Conservation (phyloP, 2,113 vertebrate genomes). For the Embiotoca jacksoni region DNA sequence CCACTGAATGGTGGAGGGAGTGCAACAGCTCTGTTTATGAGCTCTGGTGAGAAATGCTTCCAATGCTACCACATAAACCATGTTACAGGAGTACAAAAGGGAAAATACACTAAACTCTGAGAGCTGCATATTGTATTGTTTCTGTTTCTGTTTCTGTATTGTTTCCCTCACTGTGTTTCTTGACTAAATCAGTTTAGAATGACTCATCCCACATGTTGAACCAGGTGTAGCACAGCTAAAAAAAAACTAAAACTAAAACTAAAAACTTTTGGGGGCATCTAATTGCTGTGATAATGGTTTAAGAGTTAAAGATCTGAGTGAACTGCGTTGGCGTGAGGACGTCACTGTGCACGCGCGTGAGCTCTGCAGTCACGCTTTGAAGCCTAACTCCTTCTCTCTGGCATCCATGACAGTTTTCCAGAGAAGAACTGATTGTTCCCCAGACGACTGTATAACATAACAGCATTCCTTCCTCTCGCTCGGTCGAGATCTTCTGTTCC, state of each 20-base stretch:
- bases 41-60: slow-evolving; percentile 20
- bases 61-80: slow-evolving; percentile 1
- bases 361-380: slow-evolving; percentile 34
- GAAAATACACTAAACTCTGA: background rate
- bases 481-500: slow-evolving; percentile 81
- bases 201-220: slow-evolving; percentile 8
- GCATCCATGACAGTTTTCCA: slow-evolving; percentile 75
- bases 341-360: slow-evolving; percentile 47
- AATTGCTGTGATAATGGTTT: background rate
- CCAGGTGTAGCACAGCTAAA: slow-evolving; percentile 42
- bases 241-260: background rate
- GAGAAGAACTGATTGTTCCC: slow-evolving; percentile 75
- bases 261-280: background rate
- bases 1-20: slow-evolving; percentile 52
- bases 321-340: slow-evolving; percentile 28
- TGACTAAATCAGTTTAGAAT: slow-evolving; percentile 3
- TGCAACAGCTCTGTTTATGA: slow-evolving; percentile 31
- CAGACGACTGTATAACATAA: slow-evolving; percentile 77
- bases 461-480: slow-evolving; percentile 83
- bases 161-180: background rate
- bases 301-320: slow-evolving; percentile 12
- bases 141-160: background rate
- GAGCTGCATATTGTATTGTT: background rate
- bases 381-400: slow-evolving; percentile 58
- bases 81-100: background rate